Evolutionary conservation across 2,888 invertebrate genomes (phyloP), one percentile per base, ranked within the genome.

Genomic region (Papilio gigon): DNA sequence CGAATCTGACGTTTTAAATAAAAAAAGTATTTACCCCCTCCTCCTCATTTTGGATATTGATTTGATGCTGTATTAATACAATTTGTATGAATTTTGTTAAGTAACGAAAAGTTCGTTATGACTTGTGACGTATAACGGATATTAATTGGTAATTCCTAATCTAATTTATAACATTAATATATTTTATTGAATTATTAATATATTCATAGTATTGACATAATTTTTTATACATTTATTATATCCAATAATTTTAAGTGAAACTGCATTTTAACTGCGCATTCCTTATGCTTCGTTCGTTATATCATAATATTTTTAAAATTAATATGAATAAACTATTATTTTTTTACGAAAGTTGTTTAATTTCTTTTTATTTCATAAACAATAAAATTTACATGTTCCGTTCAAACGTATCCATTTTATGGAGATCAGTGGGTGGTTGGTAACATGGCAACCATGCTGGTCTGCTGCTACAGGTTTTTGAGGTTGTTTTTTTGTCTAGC

Each of bases 241-340:
- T 47, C 12, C 4, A 4, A 22, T 47, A 47, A 47, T 47, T 22
- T 47, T 47, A 47, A 47, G 50, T 22, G 2, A 67, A 62, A 44
- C 27, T 62, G 60, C 25, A 37, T 59, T 59, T 37, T 22, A 44
- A 44, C 22, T 22, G 9, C 12, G 44, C 44, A 50, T 50, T 50
- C 50, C 50, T 12, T 47, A 47, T 50, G 5, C 50, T 50, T 27
- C 2, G 22, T 59, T 59, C 14, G 14, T 35, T 20, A 35, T 35
- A 37, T 37, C 9, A 20, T 47, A 20, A 8, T 47, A 47, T 47
- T 2, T 20, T 35, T 59, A 8, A 20, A n/a, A n/a, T n/a, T 59
- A 33, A 58, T 59, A 22, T 59, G 37, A 35, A 25, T 25, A 14
- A 50, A 50, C 50, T 1, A 14, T 50, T 59, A n/a, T 35, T 37